phyloP scores from a whole-genome alignment of 2,797 vertebrate genomes.

The Pangasius krempfi region DNA sequence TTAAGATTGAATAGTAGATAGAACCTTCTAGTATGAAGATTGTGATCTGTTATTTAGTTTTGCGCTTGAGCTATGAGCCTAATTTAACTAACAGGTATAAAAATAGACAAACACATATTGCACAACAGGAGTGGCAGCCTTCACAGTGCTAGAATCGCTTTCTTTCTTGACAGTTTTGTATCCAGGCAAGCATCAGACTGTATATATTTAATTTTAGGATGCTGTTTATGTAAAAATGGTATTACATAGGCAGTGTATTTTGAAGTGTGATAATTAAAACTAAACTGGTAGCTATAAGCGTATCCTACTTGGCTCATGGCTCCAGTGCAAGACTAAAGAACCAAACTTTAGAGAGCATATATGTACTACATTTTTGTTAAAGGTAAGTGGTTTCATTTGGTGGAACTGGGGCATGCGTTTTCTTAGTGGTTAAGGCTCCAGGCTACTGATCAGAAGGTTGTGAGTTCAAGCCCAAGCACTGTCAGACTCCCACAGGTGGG shows the following conservation, averaged over 20 bases:
- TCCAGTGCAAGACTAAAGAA: not conserved
- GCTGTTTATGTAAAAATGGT: not conserved
- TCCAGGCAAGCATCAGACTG: too few species aligned
- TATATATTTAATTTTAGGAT: not conserved
- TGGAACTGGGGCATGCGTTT: not conserved
- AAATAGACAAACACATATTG: not conserved
- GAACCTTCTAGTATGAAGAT: not conserved
- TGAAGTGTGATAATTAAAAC: not conserved
- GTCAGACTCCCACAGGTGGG: not conserved
- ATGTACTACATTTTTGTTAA: not conserved
- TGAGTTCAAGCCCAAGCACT: not conserved
- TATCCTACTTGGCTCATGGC: not conserved
- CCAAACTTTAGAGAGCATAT: not conserved
- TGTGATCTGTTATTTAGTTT: not conserved
- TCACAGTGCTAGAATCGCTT: not conserved
- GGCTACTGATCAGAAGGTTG: not conserved
- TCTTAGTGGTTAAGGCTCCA: not conserved
- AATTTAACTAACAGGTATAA: not conserved
- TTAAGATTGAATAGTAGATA: not conserved
- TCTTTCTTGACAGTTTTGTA: not conserved
- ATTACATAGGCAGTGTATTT: not conserved
- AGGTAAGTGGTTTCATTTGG: not conserved
- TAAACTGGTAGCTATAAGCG: not conserved
- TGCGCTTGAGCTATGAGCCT: not conserved
- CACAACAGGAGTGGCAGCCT: not conserved